These are phyloP conservation scores for Urophycis tenuis DNA, from an alignment of 2,797 vertebrate genomes.

Conservation along the genomic window DNA sequence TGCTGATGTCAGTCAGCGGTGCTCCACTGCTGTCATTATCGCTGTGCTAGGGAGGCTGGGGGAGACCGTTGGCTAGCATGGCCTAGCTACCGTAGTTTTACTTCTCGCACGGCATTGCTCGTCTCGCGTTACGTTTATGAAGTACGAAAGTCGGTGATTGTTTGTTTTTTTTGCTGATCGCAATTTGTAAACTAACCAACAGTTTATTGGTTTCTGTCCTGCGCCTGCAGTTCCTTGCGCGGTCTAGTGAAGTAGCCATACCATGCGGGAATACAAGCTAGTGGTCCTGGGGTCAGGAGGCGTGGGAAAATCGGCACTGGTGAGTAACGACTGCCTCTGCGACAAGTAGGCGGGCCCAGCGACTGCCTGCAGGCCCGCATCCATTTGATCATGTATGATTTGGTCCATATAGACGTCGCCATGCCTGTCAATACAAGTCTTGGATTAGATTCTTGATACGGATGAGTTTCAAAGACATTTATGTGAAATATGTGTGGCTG, in stretches of 20 bases:
- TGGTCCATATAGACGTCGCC: background rate
- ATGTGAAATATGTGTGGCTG: background rate
- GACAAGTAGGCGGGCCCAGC: background rate
- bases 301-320: conserved; percentile 97
- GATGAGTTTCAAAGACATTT: background rate
- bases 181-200: background rate
- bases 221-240: conserved; percentile 67
- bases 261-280: conserved; percentile 99
- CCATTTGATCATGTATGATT: background rate
- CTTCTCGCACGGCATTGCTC: background rate
- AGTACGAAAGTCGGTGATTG: background rate
- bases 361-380: background rate
- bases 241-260: conserved; percentile 78
- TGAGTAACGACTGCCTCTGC: conserved; percentile 63
- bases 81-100: background rate
- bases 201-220: conserved; percentile 8
- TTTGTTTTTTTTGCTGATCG: background rate
- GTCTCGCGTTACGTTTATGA: background rate
- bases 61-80: background rate
- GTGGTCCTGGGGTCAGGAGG: conserved; percentile 99
- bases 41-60: background rate
- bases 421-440: background rate
- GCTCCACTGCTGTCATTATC: background rate
- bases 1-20: conserved; percentile 37
- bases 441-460: background rate